Evolutionary conservation across 1,140 invertebrate species (phyloP).

Genomic region (Nixonia krombeini): DNA sequence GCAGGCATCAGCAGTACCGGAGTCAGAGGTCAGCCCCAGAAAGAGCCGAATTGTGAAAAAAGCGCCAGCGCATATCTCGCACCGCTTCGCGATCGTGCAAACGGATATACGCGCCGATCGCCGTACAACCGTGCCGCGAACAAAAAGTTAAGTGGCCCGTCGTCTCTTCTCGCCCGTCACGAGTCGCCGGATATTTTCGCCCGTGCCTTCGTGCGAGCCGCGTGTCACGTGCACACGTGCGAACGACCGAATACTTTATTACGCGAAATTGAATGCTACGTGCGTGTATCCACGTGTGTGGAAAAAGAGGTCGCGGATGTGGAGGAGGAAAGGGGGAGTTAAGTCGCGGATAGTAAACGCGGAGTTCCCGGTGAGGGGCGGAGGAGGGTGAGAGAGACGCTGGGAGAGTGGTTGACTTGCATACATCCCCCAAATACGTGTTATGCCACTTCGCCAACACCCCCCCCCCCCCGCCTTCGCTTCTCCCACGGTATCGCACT

Average conservation of each 20-base stretch:
- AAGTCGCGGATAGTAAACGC: no score
- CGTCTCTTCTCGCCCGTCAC: conserved; percentile 7
- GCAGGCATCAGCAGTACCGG: no score
- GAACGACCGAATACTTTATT: conserved; percentile 7
- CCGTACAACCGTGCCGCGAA: no score
- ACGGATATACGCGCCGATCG: no score
- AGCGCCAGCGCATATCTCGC: no score
- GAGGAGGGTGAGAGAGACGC: conserved; percentile 26
- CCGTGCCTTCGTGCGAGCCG: conserved; percentile 3
- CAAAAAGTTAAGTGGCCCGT: conserved; percentile 51
- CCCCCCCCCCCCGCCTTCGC: neutral
- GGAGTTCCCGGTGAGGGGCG: neutral
- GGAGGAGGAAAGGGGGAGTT: no score
- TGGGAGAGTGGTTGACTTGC: conserved; percentile 5
- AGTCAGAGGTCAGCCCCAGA: no score
- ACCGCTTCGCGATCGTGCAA: no score
- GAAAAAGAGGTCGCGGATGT: no score
- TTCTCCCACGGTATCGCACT: conserved; percentile 19
- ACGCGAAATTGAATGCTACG: conserved; percentile 54
- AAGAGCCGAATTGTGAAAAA: no score
- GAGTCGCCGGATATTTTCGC: neutral
- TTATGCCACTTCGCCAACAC: conserved; percentile 36
- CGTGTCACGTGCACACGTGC: conserved; percentile 22
- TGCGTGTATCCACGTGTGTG: conserved; percentile 8
- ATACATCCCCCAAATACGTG: conserved; percentile 48